These are phyloP conservation scores for Neodiprion virginianus DNA, from an alignment of 1,140 invertebrate species.

Conservation along the genomic window DNA sequence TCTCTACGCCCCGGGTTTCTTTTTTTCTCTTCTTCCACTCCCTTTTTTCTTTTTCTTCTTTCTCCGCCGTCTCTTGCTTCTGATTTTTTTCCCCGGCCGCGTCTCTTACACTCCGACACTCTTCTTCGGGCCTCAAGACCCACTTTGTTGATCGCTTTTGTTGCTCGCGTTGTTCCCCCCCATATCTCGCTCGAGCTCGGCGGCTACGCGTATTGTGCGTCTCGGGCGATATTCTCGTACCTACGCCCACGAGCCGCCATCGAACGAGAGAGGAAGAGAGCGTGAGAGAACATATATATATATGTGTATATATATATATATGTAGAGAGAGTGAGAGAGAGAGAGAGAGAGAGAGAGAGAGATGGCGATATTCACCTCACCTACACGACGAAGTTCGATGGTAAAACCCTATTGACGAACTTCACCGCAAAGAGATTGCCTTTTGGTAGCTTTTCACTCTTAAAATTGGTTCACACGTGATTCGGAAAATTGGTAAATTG, in stretches of 20 bases:
- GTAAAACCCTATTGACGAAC: background rate
- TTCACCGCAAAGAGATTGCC: slow-evolving; percentile 11
- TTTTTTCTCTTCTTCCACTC: background rate
- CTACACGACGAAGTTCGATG: background rate
- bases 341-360: too few relatives aligned
- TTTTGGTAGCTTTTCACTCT: background rate
- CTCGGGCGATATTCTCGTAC: background rate
- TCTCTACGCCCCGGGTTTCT: slow-evolving; percentile 29
- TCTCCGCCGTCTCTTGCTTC: slow-evolving; percentile 21
- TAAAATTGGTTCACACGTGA: background rate
- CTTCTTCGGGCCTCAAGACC: slow-evolving; percentile 6
- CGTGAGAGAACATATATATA: too few relatives aligned
- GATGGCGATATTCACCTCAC: background rate
- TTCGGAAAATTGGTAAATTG: background rate
- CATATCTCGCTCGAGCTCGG: background rate
- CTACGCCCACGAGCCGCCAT: slow-evolving; percentile 10
- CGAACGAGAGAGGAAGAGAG: background rate
- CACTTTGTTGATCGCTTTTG: slow-evolving; percentile 2
- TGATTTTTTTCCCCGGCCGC: slow-evolving; percentile 1
- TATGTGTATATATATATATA: too few relatives aligned
- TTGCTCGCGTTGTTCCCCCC: slow-evolving; percentile 23
- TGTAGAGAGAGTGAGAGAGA: too few relatives aligned
- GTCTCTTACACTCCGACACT: slow-evolving; percentile 6
- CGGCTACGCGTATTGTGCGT: slow-evolving; percentile 1
- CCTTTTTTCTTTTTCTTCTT: slow-evolving; percentile 28